A percentile compares a stretch with the other conserved stretches of the same genome.
phyloP scores from a whole-genome alignment of 2,888 invertebrate species.

The Zootermopsis nevadensis region DNA sequence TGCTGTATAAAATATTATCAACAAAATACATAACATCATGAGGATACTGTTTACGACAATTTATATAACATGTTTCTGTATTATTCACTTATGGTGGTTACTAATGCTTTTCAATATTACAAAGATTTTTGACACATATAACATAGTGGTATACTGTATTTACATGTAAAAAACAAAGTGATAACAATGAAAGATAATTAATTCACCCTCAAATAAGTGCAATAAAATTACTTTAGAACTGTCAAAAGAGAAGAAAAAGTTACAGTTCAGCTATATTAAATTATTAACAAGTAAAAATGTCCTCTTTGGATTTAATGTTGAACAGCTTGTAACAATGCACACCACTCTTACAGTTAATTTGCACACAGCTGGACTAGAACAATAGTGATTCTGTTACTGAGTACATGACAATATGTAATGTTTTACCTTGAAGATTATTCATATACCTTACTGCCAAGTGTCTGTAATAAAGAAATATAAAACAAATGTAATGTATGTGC shows the following conservation, averaged over 20 bases:
- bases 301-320: constrained; percentile 30
- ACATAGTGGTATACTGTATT: background rate
- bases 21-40: background rate
- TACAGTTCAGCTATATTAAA: constrained; percentile 5
- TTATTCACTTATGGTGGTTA: background rate
- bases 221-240: constrained; percentile 14
- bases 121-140: background rate
- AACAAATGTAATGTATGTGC: background rate
- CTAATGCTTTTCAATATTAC: background rate
- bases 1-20: constrained; percentile 26
- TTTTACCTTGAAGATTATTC: background rate
- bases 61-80: constrained; percentile 3
- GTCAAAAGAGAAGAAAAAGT: background rate
- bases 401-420: background rate
- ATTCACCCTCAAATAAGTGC: constrained; percentile 15
- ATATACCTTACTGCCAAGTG: background rate
- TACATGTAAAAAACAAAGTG: constrained; percentile 9
- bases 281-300: constrained; percentile 1
- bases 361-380: constrained; percentile 36
- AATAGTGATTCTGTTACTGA: background rate
- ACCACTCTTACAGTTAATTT: constrained; percentile 1
- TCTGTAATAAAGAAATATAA: background rate
- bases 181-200: constrained; percentile 7
- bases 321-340: background rate
- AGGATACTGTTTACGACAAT: background rate